Evolutionary conservation across 2,888 invertebrate species (phyloP).

Genomic region (Pilophorus perplexus): DNA sequence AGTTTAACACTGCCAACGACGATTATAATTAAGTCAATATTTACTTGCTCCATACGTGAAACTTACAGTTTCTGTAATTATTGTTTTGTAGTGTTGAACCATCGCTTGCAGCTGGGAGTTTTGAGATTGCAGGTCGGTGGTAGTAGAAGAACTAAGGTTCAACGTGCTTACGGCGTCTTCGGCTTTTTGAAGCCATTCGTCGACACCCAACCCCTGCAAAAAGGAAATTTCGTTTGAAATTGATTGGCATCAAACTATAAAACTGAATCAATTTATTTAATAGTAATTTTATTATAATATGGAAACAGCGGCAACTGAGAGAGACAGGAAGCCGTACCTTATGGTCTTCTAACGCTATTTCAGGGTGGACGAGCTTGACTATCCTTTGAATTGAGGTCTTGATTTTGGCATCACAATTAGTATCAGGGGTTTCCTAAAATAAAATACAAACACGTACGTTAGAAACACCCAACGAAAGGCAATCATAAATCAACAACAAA

Average conservation of each 20-base stretch:
- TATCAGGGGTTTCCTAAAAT: constrained; percentile 29
- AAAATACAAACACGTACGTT: not conserved
- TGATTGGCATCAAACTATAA: too few species aligned
- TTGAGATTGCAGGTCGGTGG: constrained; percentile 59
- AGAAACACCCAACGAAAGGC: too few species aligned
- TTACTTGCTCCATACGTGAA: too few species aligned
- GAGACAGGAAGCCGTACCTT: not conserved
- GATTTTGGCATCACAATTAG: constrained; percentile 51
- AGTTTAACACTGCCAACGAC: too few species aligned
- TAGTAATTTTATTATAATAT: too few species aligned
- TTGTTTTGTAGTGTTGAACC: constrained; percentile 66
- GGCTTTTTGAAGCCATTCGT: constrained; percentile 51
- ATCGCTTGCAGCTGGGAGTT: constrained; percentile 64
- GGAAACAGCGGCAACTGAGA: not conserved
- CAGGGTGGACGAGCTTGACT: constrained; percentile 10
- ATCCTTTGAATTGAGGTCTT: constrained; percentile 16
- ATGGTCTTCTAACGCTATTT: constrained; percentile 1
- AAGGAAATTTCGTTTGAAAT: too few species aligned
- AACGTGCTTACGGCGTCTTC: constrained; percentile 50
- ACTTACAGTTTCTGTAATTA: constrained; percentile 75
- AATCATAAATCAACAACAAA: too few species aligned
- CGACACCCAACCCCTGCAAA: constrained; percentile 45
- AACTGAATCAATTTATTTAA: too few species aligned
- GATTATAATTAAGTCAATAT: too few species aligned
- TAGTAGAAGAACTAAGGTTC: constrained; percentile 39